A percentile compares a stretch with the other conserved stretches of the same genome.
Evolutionary conservation across 2,888 invertebrate genomes (phyloP).

Genomic region (Tholera decimalis): DNA sequence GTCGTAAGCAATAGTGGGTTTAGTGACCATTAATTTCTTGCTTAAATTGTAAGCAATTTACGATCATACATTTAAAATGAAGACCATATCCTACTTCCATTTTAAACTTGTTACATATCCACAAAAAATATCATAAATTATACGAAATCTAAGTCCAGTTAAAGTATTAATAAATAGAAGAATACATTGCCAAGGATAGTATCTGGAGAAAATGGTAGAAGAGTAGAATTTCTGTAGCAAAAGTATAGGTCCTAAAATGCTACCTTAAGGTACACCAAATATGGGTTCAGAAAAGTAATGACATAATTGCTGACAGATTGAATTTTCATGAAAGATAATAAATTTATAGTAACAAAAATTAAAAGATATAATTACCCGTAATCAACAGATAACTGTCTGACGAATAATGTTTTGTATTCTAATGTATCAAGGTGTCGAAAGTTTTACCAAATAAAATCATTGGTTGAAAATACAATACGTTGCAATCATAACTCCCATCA

Average conservation of each 20-base stretch:
- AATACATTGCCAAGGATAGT: conserved; percentile 45
- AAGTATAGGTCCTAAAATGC: conserved; percentile 2
- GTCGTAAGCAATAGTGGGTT: neutral
- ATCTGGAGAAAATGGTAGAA: conserved; percentile 50
- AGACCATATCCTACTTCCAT: neutral
- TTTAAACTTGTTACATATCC: conserved; percentile 31
- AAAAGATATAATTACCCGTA: neutral
- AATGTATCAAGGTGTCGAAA: conserved; percentile 3
- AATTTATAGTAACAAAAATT: neutral
- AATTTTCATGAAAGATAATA: no score
- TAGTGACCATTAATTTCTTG: neutral
- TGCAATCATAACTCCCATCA: no score
- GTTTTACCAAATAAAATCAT: no score
- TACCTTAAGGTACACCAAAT: conserved; percentile 15
- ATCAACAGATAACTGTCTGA: no score
- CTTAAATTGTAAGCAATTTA: neutral
- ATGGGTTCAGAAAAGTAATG: no score
- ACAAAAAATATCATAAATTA: conserved; percentile 31
- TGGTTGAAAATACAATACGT: no score
- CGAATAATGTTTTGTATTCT: neutral
- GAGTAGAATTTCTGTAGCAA: neutral
- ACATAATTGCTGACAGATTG: no score
- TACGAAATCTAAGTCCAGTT: conserved; percentile 28
- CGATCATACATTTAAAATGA: neutral
- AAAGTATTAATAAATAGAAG: conserved; percentile 48